Evolutionary conservation across 2,797 vertebrate genomes (phyloP).

Genomic region (Acestrorhynchus altus): DNA sequence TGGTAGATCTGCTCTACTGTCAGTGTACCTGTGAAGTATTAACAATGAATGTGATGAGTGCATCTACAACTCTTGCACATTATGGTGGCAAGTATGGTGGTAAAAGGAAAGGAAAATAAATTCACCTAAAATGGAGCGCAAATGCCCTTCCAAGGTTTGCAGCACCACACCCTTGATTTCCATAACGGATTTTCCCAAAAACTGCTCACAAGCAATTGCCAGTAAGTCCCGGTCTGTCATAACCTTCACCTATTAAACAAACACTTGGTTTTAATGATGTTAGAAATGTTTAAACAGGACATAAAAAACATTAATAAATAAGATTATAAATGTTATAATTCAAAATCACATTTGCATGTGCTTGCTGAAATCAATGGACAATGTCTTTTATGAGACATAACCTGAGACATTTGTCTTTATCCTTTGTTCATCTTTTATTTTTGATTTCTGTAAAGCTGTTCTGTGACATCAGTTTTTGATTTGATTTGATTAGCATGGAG

Average conservation of each 20-base stretch:
- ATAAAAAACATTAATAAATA: background rate
- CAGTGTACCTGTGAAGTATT: constrained; percentile 82
- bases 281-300: no score
- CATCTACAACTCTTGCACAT: background rate
- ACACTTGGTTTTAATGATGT: background rate
- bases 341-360: no score
- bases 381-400: no score
- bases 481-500: no score
- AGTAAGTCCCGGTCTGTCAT: constrained; percentile 91
- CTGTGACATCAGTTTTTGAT: no score
- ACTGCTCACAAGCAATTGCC: constrained; percentile 93
- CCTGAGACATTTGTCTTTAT: no score
- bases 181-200: constrained; percentile 88
- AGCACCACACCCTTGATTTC: constrained; percentile 92
- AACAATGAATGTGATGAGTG: background rate
- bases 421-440: no score
- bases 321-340: background rate
- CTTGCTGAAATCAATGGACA: no score
- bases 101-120: background rate
- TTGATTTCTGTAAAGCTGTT: no score
- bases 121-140: constrained; percentile 93
- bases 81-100: background rate
- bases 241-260: constrained; percentile 87
- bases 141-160: constrained; percentile 93
- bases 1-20: constrained; percentile 97